Base-by-base conservation (phyloP, 2,113 vertebrate genomes). In the Saccopteryx leptura region DNA sequence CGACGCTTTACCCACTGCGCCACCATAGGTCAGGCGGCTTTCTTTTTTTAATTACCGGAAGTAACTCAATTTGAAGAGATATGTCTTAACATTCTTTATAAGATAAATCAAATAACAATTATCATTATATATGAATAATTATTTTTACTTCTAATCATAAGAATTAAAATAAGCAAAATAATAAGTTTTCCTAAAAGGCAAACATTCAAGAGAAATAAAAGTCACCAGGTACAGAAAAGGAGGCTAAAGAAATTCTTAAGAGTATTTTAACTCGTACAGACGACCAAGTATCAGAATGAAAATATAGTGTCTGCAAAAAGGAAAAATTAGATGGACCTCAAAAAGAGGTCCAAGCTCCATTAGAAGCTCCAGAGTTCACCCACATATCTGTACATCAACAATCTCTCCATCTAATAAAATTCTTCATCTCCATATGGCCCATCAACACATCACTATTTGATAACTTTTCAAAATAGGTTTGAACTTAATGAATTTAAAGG, bases 131-230 rank as follows among this genome's bases (percentile, higher is more conserved):
- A 56, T 91, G 33, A 19, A 76, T 33, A 83, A 79, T 6, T 75
- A 61, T 71, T 96, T 85, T 91, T 86, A 88, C 23, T 78, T 93
- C 23, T 83, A 90, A 88, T 60, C 54, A 63, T 80, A 89, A 88
- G 68, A 83, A 85, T 84, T 48, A 75, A 92, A 94, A 84, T 69
- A 83, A 4, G 23, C 75, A 9, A 82, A 78, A 76, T 66, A 39
- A 86, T 69, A n/a, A 52, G 60, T 48, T 93, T 48, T 80, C 61
- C 61, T 71, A 95, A 94, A 79, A 91, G 31, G 82, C 58, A 88
- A 65, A 90, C 9, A 83, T 48, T 52, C 8, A 80, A 31, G 46
- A 69, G 13, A 71, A 90, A 90, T 52, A 81, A 88, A 76, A 18
- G 17, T 12, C 46, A 90, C 79, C 31, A 87, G 17, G 87, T 9